Evolutionary conservation across 2,113 vertebrate genomes (phyloP).

Genomic region (Notarius quadriscutis): DNA sequence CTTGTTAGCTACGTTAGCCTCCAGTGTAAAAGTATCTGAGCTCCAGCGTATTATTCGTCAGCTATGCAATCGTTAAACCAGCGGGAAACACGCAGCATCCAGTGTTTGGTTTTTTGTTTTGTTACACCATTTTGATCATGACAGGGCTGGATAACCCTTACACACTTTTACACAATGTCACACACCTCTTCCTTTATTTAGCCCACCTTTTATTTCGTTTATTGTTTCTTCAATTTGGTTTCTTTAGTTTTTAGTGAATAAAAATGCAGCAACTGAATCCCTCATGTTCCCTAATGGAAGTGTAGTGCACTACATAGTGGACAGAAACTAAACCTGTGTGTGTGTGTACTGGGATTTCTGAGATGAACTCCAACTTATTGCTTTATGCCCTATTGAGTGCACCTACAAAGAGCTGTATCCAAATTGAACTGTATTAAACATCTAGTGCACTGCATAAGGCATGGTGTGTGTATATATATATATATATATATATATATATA

Average conservation of each 20-base stretch:
- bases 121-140: neutral
- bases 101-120: too few species aligned
- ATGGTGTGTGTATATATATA: too few species aligned
- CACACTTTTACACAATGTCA: neutral
- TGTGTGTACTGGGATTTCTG: too few species aligned
- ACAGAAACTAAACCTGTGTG: neutral
- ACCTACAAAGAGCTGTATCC: neutral
- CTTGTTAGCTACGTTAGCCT: neutral
- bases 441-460: neutral
- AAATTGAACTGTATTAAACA: neutral
- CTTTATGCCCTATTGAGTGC: neutral
- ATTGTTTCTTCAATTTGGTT: neutral
- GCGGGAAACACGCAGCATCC: neutral
- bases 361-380: neutral
- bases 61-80: slow-evolving; percentile 23
- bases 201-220: neutral
- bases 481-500: too few species aligned
- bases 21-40: neutral
- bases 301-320: neutral
- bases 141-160: neutral
- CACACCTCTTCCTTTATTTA: neutral
- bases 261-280: neutral
- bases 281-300: neutral
- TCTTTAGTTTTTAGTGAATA: neutral
- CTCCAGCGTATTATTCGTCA: slow-evolving; percentile 17